Evolutionary conservation across 2,888 invertebrate genomes (phyloP).

Genomic region (Tridacna gigas): DNA sequence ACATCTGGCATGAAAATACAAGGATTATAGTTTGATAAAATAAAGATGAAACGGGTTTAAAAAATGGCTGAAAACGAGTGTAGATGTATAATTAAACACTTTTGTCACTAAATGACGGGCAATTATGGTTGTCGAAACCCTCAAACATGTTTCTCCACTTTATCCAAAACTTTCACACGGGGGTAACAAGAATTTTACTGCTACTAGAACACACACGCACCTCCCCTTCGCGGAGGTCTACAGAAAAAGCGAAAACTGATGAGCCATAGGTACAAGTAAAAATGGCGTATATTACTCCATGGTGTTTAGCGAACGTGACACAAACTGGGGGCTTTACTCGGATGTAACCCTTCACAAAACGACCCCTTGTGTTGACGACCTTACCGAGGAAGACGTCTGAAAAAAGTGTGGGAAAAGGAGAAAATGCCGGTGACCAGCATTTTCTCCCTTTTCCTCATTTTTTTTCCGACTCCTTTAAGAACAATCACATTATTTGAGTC

Average conservation of each 20-base stretch:
- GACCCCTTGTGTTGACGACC: no score
- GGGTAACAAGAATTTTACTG: no score
- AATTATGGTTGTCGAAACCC: no score
- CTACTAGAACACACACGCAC: not conserved
- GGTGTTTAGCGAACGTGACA: slow-evolving; percentile 11
- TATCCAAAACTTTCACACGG: no score
- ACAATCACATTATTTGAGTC: no score
- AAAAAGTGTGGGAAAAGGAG: not conserved
- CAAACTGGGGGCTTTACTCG: slow-evolving; percentile 6
- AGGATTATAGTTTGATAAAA: no score
- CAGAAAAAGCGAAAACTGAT: slow-evolving; percentile 4
- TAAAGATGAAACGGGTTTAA: no score
- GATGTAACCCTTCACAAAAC: not conserved
- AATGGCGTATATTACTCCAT: slow-evolving; percentile 7
- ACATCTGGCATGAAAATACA: no score
- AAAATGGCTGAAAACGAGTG: no score
- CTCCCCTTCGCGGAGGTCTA: slow-evolving; percentile 12
- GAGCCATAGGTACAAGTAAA: not conserved
- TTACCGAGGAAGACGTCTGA: not conserved
- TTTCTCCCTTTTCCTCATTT: not conserved
- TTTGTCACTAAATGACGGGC: no score
- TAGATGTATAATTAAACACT: no score
- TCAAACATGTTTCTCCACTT: no score
- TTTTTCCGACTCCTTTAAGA: not conserved
- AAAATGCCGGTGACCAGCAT: not conserved